Percentiles rank a stretch among this genome's conserved stretches.
These are phyloP conservation scores for Prolemur simus DNA, from an alignment of 2,113 vertebrate genomes.

Conservation along the genomic window DNA sequence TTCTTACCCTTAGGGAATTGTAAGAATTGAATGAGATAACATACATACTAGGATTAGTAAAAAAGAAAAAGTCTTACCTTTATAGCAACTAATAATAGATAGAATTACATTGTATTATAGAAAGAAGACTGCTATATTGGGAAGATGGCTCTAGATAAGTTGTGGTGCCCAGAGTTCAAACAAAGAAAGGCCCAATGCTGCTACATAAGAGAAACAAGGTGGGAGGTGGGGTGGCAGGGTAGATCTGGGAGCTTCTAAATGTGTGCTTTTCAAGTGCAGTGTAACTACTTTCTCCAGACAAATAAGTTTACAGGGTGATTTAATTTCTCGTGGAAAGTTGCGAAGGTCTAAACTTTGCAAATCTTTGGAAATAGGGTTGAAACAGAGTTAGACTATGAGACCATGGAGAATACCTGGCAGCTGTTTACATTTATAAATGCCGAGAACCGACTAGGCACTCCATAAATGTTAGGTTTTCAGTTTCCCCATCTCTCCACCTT, in stretches of 20 bases:
- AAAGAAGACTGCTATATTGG: not conserved
- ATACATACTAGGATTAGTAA: not conserved
- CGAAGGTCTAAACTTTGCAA: not conserved
- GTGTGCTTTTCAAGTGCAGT: not conserved
- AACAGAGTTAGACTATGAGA: not conserved
- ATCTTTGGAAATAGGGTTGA: not conserved
- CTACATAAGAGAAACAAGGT: not conserved
- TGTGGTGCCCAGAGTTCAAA: not conserved
- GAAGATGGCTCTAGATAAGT: not conserved
- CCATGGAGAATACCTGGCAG: not conserved
- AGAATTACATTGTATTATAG: not conserved
- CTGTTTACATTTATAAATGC: not conserved
- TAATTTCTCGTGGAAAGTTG: not conserved
- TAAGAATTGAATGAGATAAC: not conserved
- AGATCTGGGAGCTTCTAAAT: not conserved
- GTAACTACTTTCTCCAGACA: not conserved
- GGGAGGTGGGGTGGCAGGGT: fast-evolving
- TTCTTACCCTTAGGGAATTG: not conserved
- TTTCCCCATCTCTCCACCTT: not conserved
- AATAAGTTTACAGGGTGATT: not conserved
- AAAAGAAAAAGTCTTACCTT: not conserved
- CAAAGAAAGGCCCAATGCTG: not conserved
- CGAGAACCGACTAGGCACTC: not conserved
- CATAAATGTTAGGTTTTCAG: not conserved
- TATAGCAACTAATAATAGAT: not conserved